Base-by-base conservation (phyloP, 2,888 invertebrate species). In the Lamproptera curius region DNA sequence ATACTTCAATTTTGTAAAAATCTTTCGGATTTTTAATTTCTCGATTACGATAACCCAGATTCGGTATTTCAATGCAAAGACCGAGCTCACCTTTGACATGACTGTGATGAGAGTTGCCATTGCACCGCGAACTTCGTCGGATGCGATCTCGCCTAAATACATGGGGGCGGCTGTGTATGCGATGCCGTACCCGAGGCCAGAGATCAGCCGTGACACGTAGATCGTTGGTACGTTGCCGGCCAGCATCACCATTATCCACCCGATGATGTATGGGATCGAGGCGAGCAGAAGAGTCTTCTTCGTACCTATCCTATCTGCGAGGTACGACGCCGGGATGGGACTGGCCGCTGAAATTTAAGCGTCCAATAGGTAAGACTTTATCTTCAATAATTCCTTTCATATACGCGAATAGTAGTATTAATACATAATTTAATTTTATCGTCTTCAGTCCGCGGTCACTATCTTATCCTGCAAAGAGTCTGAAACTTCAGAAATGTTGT, bases 231-330 rank as follows among this genome's bases (percentile, higher is more conserved):
- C 88, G 36, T 85, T 87, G 56, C 77, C 76, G 0, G 92, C 91
- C 41, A 90, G 68, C 67, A 91, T 90, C 46, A 92, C 89, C 46
- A 92, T 78, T 42, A 92, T 75, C 92, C 92, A 93, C 33, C 92
- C 90, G 10, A 90, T 60, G 55, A 91, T 89, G 61, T 91, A 89
- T 0, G 92, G 91, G 1, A 91, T 66, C 0, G 91, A 82, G 0
- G 91, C 89, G 10, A 90, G 69, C 8, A 92, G 75, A 0, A 92
- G 82, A 0, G 91, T 90, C 56, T 78, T 85, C 70, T 92, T 92
- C 3, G 92, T 86, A 11, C 93, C 93, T 48, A 92, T 83, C 51
- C 87, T 80, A 73, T 92, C 92, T 28, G 91, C 91, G 38, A 92
- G 72, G 59, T 91, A 86, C 0, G 91, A 90, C 0, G 91, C 91